Percentiles rank a stretch among this genome's conserved stretches.
Conservation (phyloP, 2,888 invertebrate genomes). For the Apoda limacodes region DNA sequence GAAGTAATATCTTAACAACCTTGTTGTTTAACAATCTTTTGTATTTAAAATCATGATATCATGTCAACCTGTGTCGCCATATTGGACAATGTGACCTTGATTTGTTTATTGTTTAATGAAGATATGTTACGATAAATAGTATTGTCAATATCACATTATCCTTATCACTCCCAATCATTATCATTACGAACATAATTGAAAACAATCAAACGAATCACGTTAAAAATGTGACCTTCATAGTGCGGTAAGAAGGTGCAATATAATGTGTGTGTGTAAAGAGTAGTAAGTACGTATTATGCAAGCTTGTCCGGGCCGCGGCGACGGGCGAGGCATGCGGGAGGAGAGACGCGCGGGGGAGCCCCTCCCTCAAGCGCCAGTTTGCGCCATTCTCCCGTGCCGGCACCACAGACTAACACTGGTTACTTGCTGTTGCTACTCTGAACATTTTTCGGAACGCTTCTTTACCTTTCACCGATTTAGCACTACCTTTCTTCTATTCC, state of each 20-base stretch:
- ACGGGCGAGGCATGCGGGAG: constrained; percentile 19
- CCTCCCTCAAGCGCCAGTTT: constrained; percentile 40
- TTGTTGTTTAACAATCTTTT: too few species aligned
- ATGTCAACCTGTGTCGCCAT: too few species aligned
- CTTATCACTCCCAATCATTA: too few species aligned
- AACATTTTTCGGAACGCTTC: constrained; percentile 56
- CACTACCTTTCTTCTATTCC: constrained; percentile 44
- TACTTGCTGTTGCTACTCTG: constrained; percentile 52
- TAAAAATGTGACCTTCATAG: too few species aligned
- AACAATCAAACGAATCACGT: too few species aligned
- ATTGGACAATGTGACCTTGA: too few species aligned
- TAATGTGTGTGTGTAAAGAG: constrained; percentile 23
- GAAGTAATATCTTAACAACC: too few species aligned
- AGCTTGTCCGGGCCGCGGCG: constrained; percentile 37
- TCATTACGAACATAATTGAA: too few species aligned
- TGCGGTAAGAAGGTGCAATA: constrained; percentile 43
- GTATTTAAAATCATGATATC: too few species aligned
- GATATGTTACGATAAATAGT: too few species aligned
- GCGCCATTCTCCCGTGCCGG: constrained; percentile 62
- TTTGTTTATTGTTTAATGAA: too few species aligned
- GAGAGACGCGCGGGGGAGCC: constrained; percentile 18
- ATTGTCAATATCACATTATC: too few species aligned
- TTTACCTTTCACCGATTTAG: constrained; percentile 61
- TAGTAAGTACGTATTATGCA: constrained; percentile 65
- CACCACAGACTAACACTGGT: constrained; percentile 46